These are phyloP conservation scores for Eudyptes chrysolophus DNA, from an alignment of 2,113 vertebrate genomes.

Conservation along the genomic window DNA sequence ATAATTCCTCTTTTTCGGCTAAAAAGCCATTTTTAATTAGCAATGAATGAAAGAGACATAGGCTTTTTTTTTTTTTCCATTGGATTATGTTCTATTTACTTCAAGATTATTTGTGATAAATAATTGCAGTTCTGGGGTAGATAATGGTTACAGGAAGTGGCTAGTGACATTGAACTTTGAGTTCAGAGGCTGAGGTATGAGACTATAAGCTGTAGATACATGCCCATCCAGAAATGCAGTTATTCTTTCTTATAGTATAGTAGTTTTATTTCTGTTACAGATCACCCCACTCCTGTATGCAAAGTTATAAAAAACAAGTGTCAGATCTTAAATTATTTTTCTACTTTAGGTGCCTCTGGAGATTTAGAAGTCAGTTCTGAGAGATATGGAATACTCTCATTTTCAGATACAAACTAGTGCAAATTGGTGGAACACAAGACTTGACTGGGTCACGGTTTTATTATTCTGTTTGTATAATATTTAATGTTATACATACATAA, in stretches of 20 bases:
- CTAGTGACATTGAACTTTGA: neutral
- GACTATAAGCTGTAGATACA: neutral
- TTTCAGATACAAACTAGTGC: neutral
- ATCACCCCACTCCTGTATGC: neutral
- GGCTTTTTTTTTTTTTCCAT: too few species aligned
- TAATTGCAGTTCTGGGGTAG: neutral
- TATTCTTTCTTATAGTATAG: neutral
- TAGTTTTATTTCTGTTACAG: neutral
- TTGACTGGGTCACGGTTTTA: neutral
- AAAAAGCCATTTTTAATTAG: neutral
- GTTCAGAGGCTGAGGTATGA: neutral
- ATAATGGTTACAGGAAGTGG: neutral
- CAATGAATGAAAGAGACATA: neutral
- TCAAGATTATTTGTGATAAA: neutral
- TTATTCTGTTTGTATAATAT: neutral
- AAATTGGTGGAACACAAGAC: neutral
- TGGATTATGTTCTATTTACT: neutral
- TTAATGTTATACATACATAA: neutral
- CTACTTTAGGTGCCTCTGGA: neutral
- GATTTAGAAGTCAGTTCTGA: neutral
- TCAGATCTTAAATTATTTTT: neutral
- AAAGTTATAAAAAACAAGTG: neutral
- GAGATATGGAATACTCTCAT: neutral
- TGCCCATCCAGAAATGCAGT: neutral
- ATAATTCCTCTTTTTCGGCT: neutral